Evolutionary conservation across 2,888 invertebrate genomes (phyloP).

Genomic region (Drosophila paramelanica): DNA sequence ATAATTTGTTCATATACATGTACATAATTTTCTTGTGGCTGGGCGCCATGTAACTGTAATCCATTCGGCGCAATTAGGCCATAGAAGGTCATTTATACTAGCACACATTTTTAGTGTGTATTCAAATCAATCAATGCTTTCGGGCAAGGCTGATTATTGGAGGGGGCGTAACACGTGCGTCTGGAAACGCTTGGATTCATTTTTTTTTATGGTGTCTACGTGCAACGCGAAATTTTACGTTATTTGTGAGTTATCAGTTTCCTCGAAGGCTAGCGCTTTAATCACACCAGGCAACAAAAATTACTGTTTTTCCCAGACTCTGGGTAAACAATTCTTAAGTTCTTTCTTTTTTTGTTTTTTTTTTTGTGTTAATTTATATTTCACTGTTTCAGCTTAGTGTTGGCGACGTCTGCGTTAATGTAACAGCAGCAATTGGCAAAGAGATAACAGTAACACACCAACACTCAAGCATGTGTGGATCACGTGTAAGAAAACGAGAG

Average conservation of each 20-base stretch:
- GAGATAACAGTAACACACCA: constrained; percentile 15
- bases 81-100: constrained; percentile 59
- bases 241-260: constrained; percentile 42
- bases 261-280: constrained; percentile 52
- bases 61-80: constrained; percentile 55
- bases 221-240: constrained; percentile 58
- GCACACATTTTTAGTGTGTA: constrained; percentile 4
- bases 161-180: constrained; percentile 64
- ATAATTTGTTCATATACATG: constrained; percentile 19
- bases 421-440: constrained; percentile 4
- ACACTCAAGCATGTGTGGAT: not conserved
- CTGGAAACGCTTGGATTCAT: constrained; percentile 52
- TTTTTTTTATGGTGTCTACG: constrained; percentile 60
- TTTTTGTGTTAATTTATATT: not conserved
- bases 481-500: constrained; percentile 27
- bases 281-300: constrained; percentile 30
- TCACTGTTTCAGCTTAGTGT: not conserved
- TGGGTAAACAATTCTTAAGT: constrained; percentile 2
- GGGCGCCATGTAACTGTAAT: constrained; percentile 46
- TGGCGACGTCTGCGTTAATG: not conserved
- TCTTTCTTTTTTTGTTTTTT: too few relatives aligned
- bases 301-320: constrained; percentile 11
- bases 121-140: constrained; percentile 61
- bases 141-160: constrained; percentile 47
- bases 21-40: constrained; percentile 22